Evolutionary conservation across 2,797 vertebrate genomes (phyloP).

Genomic region (Naso thynnoides): DNA sequence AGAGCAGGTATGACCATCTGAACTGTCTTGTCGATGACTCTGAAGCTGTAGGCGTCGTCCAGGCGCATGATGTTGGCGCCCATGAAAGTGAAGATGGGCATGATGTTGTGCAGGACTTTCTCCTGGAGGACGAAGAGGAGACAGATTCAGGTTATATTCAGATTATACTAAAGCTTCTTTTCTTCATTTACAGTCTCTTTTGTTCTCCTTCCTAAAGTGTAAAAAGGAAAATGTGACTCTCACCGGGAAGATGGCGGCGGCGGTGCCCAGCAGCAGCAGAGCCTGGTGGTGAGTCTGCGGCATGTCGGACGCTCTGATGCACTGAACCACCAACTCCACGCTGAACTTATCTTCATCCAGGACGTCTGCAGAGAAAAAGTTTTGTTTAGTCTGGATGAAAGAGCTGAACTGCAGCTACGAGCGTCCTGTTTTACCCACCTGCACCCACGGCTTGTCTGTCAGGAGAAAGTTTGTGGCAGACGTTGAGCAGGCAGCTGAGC

Average conservation of each 20-base stretch:
- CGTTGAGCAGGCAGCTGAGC: conserved; percentile 90
- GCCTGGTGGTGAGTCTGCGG: conserved; percentile 98
- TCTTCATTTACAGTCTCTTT: too few relatives aligned
- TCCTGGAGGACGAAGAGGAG: conserved; percentile 84
- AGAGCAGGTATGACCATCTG: conserved; percentile 96
- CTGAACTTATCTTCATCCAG: conserved; percentile 96
- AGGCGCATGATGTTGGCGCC: conserved; percentile 94
- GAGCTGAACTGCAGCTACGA: neutral
- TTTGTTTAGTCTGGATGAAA: neutral
- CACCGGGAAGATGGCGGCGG: conserved; percentile 94
- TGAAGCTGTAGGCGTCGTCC: conserved; percentile 96
- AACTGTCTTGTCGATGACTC: conserved; percentile 95
- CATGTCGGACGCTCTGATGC: conserved; percentile 90
- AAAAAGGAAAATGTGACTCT: conserved; percentile 61
- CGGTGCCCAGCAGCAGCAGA: conserved; percentile 90
- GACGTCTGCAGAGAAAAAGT: conserved; percentile 74
- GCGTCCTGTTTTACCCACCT: conserved; percentile 77
- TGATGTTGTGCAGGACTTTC: conserved; percentile 98
- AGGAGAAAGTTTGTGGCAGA: conserved; percentile 89
- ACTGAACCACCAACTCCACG: conserved; percentile 96
- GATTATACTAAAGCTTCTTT: too few relatives aligned
- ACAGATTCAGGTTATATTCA: neutral
- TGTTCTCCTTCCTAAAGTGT: too few relatives aligned
- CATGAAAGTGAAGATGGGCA: conserved; percentile 99
- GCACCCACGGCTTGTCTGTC: conserved; percentile 80